Base-by-base conservation (phyloP, 2,113 vertebrate genomes). In the Anhinga anhinga region DNA sequence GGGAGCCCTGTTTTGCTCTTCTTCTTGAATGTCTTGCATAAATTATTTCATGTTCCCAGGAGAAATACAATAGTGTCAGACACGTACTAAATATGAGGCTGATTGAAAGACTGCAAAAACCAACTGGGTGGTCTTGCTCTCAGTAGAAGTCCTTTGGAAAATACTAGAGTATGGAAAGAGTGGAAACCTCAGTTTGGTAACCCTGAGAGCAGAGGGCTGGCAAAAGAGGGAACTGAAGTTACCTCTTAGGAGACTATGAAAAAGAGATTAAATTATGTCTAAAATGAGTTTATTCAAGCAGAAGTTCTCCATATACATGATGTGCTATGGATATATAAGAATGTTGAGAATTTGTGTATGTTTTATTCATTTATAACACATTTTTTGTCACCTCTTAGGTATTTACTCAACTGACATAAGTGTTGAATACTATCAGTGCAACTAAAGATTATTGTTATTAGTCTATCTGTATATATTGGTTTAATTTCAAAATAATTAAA, bases 201-300 rank as follows among this genome's bases (percentile, higher is more conserved):
- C 29, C 10, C 7, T 56, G 40, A 27, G 22, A 79, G 52, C 40
- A n/a, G 47, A 45, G 13, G 32, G 15, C n/a, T 91, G 23, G 17
- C 11, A 7, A n/a, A 45, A 45, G 5, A 3, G 17, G 9, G 4
- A 82, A 4, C 7, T 45, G 69, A 84, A 81, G 13, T 71, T 34
- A 9, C 17, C 20, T 71, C 7, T 26, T 44, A 15, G 0, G 0
- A 76, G 26, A n/a, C 62, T 36, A 32, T 0, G 3, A 53, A 56
- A 71, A 40, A 56, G 18, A 80, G 12, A 18, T 55, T n/a, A 29
- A 80, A 11, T 49, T 4, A 44, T 65, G 11, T n/a, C n/a, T 69
- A 80, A 55, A 85, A 44, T 44, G 2, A 52, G 15, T 61, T 72
- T 38, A 15, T 56, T 88, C 15, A 34, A 90, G n/a, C 26, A 69